Evolutionary conservation across 1,140 invertebrate genomes (phyloP).

Genomic region (Ceratoteleas bidentatus): DNA sequence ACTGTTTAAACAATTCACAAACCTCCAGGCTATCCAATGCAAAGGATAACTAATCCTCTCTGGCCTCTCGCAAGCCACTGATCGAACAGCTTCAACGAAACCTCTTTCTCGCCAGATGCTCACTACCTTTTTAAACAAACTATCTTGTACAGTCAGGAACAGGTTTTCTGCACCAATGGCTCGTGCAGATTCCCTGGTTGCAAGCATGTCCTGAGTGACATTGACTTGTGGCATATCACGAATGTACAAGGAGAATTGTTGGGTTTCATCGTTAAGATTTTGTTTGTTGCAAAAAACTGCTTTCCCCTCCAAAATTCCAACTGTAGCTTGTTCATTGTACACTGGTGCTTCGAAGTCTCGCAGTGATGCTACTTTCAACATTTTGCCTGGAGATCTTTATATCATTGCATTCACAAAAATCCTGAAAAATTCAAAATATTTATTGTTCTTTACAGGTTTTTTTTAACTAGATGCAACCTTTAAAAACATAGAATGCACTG

Average conservation of each 20-base stretch:
- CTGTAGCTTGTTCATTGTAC: slow-evolving; percentile 65
- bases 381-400: slow-evolving; percentile 34
- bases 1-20: not conserved
- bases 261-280: slow-evolving; percentile 71
- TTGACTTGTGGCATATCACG: slow-evolving; percentile 72
- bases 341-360: slow-evolving; percentile 71
- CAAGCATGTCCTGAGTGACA: slow-evolving; percentile 75
- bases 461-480: too few species aligned
- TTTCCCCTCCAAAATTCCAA: slow-evolving; percentile 59
- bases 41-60: slow-evolving; percentile 71
- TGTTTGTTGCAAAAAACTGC: slow-evolving; percentile 68
- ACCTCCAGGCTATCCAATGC: slow-evolving; percentile 76
- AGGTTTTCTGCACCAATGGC: slow-evolving; percentile 75
- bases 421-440: not conserved
- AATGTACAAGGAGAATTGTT: slow-evolving; percentile 71
- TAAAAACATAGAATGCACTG: too few species aligned
- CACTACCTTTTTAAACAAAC: slow-evolving; percentile 77
- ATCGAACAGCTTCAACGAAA: slow-evolving; percentile 81
- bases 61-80: slow-evolving; percentile 78
- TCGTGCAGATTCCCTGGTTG: slow-evolving; percentile 75
- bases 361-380: slow-evolving; percentile 74
- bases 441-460: too few species aligned
- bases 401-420: not conserved
- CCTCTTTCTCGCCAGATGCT: slow-evolving; percentile 83
- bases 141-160: slow-evolving; percentile 79